Evolutionary conservation across 2,113 vertebrate genomes (phyloP).

Genomic region (Mystacornis crossleyi): DNA sequence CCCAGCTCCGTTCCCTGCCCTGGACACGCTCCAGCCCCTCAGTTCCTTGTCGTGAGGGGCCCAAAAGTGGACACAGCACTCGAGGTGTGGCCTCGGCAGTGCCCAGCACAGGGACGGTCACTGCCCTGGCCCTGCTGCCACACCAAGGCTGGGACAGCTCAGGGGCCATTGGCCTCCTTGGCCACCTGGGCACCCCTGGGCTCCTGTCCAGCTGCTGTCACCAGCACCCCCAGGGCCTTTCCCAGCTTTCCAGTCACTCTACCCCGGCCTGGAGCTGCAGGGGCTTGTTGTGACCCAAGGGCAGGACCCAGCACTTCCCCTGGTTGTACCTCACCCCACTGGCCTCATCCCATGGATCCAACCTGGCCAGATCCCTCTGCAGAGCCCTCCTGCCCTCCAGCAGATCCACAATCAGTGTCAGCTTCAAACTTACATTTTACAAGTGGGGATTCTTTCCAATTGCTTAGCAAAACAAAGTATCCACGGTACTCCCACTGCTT

Average conservation of each 20-base stretch:
- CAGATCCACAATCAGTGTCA: neutral
- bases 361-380: neutral
- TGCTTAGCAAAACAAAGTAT: neutral
- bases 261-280: too few relatives aligned
- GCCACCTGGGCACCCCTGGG: neutral
- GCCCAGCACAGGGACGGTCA: fast-evolving
- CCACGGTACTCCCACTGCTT: neutral
- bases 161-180: neutral
- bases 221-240: neutral
- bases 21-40: fast-evolving
- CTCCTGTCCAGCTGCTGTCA: fast-evolving
- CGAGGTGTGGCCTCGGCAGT: fast-evolving
- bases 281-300: neutral
- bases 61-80: neutral
- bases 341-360: fast-evolving
- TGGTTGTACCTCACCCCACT: fast-evolving
- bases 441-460: neutral
- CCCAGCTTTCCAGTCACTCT: too few relatives aligned
- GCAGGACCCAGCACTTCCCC: fast-evolving
- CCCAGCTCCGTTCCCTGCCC: fast-evolving
- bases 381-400: neutral
- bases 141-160: neutral
- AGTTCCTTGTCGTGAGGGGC: too few relatives aligned
- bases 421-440: neutral
- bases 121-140: neutral